Conservation (phyloP, 2,113 vertebrate species). For the Xenus cinereus region DNA sequence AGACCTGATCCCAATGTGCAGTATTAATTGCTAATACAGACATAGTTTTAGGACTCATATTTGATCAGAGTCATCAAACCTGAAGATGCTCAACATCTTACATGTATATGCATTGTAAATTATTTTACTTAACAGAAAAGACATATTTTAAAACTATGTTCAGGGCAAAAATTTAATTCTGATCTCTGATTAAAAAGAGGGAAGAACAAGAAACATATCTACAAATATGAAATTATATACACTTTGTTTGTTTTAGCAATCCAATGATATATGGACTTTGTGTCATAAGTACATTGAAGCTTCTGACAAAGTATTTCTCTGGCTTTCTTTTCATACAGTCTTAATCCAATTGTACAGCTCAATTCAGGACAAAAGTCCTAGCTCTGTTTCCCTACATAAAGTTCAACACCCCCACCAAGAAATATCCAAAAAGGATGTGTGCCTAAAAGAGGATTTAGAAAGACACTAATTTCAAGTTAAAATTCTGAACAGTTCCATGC, state of each 20-base stretch:
- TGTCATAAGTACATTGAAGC: not conserved
- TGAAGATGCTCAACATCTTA: not conserved
- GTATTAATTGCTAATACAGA: not conserved
- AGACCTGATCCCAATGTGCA: not conserved
- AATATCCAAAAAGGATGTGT: not conserved
- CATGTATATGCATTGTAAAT: not conserved
- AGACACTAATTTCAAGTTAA: not conserved
- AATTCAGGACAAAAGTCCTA: not conserved
- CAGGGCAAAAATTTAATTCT: not conserved
- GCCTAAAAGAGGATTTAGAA: not conserved
- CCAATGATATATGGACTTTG: not conserved
- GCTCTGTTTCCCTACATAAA: not conserved
- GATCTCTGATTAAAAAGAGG: not conserved
- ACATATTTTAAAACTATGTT: not conserved
- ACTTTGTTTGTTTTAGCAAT: not conserved
- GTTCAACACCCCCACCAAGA: not conserved
- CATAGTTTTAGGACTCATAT: not conserved
- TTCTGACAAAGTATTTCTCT: not conserved
- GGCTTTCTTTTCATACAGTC: not conserved
- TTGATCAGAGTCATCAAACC: not conserved
- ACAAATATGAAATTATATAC: not conserved
- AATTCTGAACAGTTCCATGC: not conserved
- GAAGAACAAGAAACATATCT: not conserved
- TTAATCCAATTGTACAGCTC: not conserved
- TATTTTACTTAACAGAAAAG: not conserved